Evolutionary conservation across 2,797 vertebrate species (phyloP), one percentile per base, ranked within the genome.

Genomic region (Gobio occitaniae): DNA sequence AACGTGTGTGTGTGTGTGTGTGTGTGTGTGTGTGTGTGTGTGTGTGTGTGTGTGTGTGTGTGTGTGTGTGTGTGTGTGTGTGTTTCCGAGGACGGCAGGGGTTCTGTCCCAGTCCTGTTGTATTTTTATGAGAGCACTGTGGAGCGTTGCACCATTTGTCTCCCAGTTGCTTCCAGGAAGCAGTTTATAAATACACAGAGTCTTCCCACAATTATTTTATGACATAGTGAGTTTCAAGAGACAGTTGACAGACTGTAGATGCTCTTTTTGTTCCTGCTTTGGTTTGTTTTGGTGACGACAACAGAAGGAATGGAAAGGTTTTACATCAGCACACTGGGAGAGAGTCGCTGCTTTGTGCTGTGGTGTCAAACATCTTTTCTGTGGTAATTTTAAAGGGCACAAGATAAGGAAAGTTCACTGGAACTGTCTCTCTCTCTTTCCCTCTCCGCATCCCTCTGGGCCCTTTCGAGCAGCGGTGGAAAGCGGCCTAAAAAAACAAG

Each of bases 391-490:
- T 80, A 59, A 89, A 71, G 81, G 87, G 81, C 80, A 84, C 25
- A 10, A 77, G 74, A 77, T 75, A 56, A 85, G 74, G 75, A 85
- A 82, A 41, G 77, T 87, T 85, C 81, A 82, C 77, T 72, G 63
- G 44, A 54, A 63, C 61, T 61, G n/a, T 85, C 86, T 85, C 68
- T 54, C n/a, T n/a, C 78, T 74, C 56, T 47, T 10, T 84, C 41
- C 47, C 75, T 89, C 80, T 65, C 47, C 80, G 54, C 87, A 50
- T 80, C 56, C 78, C 56, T 63, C 50, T 87, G 85, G 89, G 91
- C 92, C 94, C 92, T 94, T 94, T 91, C 84, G 71, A 92, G 66
- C 86, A 52, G 59, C 47, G 38, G 72, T 84, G 86, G 80, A 85
- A 84, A 80, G 88, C 87, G 78, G 83, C 65, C 85, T 80, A 74